Conservation (phyloP, 2,113 vertebrate species). For the Cyprinodon variegatus region DNA sequence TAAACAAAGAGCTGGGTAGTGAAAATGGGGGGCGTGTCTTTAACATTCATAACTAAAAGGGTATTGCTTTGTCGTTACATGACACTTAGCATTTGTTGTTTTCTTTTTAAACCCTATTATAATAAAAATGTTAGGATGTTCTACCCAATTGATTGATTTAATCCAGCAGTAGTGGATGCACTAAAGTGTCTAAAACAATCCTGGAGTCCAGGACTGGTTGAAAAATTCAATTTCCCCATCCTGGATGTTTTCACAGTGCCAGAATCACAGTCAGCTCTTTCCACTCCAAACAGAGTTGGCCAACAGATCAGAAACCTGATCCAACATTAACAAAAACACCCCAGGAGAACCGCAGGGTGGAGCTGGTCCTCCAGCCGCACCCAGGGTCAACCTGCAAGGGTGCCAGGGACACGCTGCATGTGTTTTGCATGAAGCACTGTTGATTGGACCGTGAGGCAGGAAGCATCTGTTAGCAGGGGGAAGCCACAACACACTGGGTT, state of each 20-base stretch:
- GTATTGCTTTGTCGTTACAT: background rate
- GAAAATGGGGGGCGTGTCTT: background rate
- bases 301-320: conserved; percentile 20
- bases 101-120: background rate
- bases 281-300: conserved; percentile 27
- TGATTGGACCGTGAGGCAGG: conserved; percentile 53
- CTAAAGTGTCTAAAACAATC: conserved; percentile 1
- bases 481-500: conserved; percentile 37
- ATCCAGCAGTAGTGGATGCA: background rate
- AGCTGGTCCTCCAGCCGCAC: conserved; percentile 29
- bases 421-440: conserved; percentile 35
- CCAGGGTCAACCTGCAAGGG: conserved; percentile 52
- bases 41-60: background rate
- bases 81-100: background rate
- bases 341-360: conserved; percentile 35
- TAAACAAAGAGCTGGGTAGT: background rate
- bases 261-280: conserved; percentile 20
- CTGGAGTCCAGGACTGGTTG: background rate
- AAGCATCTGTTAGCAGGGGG: conserved; percentile 75
- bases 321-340: conserved; percentile 56
- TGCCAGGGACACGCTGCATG: conserved; percentile 8
- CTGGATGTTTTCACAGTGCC: background rate
- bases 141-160: background rate
- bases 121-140: background rate
- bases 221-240: conserved; percentile 42